phyloP scores from a whole-genome alignment of 1,140 invertebrate species.

The Daktulosphaira vitifoliae region DNA sequence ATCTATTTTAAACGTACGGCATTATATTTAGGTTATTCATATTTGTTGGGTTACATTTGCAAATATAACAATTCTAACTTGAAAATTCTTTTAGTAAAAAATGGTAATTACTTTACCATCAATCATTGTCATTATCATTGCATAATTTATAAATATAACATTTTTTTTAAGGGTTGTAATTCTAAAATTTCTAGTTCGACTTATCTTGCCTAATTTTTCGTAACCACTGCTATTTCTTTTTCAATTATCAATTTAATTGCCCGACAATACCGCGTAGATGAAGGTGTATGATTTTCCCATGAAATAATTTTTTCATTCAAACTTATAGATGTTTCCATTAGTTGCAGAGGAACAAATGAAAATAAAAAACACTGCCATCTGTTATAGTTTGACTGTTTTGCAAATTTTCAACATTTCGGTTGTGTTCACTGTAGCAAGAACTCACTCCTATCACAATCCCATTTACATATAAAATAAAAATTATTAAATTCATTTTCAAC shows the following conservation, averaged over 20 bases:
- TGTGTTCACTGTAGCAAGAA: not conserved
- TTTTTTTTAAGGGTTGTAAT: not conserved
- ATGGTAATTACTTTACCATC: slow-evolving; percentile 35
- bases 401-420: not conserved
- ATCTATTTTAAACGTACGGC: not conserved
- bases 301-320: not conserved
- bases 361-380: slow-evolving; percentile 2
- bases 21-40: slow-evolving; percentile 32
- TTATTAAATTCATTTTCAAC: not conserved
- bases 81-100: slow-evolving; percentile 25
- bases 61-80: slow-evolving; percentile 35
- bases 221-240: not conserved
- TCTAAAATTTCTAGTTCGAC: slow-evolving; percentile 14
- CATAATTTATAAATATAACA: slow-evolving; percentile 8
- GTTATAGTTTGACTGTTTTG: slow-evolving; percentile 3
- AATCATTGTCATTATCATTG: slow-evolving; percentile 35
- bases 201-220: not conserved
- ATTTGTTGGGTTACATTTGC: slow-evolving; percentile 33
- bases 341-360: not conserved
- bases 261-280: slow-evolving; percentile 11
- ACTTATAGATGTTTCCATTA: not conserved
- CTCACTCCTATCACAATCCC: slow-evolving; percentile 1
- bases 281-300: slow-evolving; percentile 10
- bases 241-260: not conserved
- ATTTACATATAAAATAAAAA: not conserved